A percentile compares a stretch with the other conserved stretches of the same genome.
Evolutionary conservation across 2,888 invertebrate genomes (phyloP).

Genomic region (Eristalis pertinax): DNA sequence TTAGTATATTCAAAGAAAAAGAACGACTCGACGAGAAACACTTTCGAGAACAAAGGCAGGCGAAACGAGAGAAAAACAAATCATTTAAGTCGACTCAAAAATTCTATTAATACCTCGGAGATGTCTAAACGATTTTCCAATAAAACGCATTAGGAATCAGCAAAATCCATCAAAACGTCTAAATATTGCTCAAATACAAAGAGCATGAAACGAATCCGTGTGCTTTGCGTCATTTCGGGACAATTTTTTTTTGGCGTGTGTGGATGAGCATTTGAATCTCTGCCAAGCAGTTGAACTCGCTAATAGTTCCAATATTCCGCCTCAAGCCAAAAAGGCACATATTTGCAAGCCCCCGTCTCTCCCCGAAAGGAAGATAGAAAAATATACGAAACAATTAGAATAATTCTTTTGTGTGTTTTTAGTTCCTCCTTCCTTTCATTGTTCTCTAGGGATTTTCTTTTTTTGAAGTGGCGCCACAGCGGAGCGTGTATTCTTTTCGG

Average conservation of each 20-base stretch:
- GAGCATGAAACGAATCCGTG: neutral
- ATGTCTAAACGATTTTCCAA: neutral
- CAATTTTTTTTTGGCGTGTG: neutral
- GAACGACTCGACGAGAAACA: no score
- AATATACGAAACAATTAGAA: neutral
- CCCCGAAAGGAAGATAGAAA: neutral
- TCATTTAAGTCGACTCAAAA: neutral
- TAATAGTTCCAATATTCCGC: conserved; percentile 39
- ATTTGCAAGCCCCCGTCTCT: neutral
- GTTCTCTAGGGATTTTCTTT: neutral
- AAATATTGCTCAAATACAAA: neutral
- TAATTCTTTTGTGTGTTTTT: conserved; percentile 8
- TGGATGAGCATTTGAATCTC: conserved; percentile 31
- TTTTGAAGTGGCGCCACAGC: conserved; percentile 48
- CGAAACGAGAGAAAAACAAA: neutral
- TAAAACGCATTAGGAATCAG: neutral
- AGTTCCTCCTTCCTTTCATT: neutral
- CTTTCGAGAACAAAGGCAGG: neutral
- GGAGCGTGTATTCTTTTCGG: neutral
- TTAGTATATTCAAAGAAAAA: no score
- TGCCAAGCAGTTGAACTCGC: conserved; percentile 51
- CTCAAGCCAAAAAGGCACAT: conserved; percentile 5
- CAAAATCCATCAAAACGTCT: conserved; percentile 25
- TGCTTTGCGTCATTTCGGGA: conserved; percentile 37
- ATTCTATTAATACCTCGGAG: neutral